A percentile compares a stretch with the other conserved stretches of the same genome.
Evolutionary conservation across 2,888 invertebrate genomes (phyloP).

Genomic region (Diarsia dahlii): DNA sequence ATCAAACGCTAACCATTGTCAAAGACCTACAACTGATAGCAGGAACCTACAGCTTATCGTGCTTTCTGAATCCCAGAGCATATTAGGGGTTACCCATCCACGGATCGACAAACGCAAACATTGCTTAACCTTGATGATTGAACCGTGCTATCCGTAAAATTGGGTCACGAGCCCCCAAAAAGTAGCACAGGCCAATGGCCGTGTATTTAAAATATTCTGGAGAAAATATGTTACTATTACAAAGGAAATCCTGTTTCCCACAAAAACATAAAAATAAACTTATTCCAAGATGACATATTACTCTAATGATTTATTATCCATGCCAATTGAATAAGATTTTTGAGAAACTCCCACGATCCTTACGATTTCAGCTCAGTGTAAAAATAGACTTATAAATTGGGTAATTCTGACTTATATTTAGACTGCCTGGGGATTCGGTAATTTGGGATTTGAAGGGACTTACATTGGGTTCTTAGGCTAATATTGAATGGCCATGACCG

Average conservation of each 20-base stretch:
- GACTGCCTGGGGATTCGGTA: slow-evolving; percentile 36
- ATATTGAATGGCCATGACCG: slow-evolving; percentile 5
- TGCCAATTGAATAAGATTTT: slow-evolving; percentile 45
- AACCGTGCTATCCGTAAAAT: not conserved
- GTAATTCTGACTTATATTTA: slow-evolving; percentile 43
- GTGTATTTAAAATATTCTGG: not conserved
- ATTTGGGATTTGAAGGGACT: slow-evolving; percentile 29
- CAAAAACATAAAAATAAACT: slow-evolving; percentile 28
- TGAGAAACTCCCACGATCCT: slow-evolving; percentile 37
- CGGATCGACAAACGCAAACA: not conserved
- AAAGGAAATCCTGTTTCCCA: slow-evolving; percentile 10
- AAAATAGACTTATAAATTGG: slow-evolving; percentile 45
- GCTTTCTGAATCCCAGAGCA: not conserved
- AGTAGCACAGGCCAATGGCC: not conserved
- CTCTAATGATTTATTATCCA: slow-evolving; percentile 41
- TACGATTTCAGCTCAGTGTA: slow-evolving; percentile 24
- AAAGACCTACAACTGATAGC: not conserved
- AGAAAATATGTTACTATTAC: not conserved
- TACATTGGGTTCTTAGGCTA: slow-evolving; percentile 11
- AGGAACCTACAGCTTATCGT: not conserved
- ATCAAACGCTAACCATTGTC: not conserved
- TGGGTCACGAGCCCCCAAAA: not conserved
- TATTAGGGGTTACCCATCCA: not conserved
- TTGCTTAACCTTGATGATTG: not conserved
- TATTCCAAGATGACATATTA: slow-evolving; percentile 26